A percentile compares a stretch with the other conserved stretches of the same genome.
phyloP scores from a whole-genome alignment of 2,888 invertebrate genomes.

The Tetheella fluctuosa region DNA sequence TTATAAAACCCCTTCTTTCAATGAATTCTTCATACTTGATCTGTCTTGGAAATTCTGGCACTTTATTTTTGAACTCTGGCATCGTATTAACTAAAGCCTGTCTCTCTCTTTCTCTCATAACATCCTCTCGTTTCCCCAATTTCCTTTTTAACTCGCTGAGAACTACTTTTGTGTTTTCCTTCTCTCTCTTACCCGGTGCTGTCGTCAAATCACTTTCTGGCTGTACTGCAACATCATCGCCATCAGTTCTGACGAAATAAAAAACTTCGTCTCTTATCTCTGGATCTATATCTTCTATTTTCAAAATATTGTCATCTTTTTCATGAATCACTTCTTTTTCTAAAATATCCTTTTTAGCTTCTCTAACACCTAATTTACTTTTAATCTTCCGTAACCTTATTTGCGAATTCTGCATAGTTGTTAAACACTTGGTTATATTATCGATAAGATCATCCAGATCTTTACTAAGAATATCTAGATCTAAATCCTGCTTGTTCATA shows the following conservation, averaged over 20 bases:
- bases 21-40: slow-evolving; percentile 60
- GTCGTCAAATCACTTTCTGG: slow-evolving; percentile 61
- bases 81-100: slow-evolving; percentile 77
- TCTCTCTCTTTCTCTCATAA: slow-evolving; percentile 78
- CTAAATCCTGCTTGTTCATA: slow-evolving; percentile 63
- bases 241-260: slow-evolving; percentile 74
- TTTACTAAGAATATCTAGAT: slow-evolving; percentile 61
- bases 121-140: slow-evolving; percentile 74
- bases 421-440: slow-evolving; percentile 61
- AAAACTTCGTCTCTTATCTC: slow-evolving; percentile 77
- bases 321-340: slow-evolving; percentile 41
- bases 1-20: slow-evolving; percentile 61
- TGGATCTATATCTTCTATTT: slow-evolving; percentile 66
- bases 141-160: slow-evolving; percentile 71
- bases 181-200: slow-evolving; percentile 70
- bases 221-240: slow-evolving; percentile 47
- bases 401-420: slow-evolving; percentile 65
- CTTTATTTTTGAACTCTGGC: slow-evolving; percentile 63
- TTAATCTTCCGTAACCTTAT: slow-evolving; percentile 69
- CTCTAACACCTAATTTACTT: slow-evolving; percentile 47
- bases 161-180: slow-evolving; percentile 67
- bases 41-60: slow-evolving; percentile 78
- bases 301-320: slow-evolving; percentile 47
- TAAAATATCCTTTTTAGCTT: slow-evolving; percentile 26
- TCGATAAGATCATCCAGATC: slow-evolving; percentile 74